Evolutionary conservation across 1,140 invertebrate genomes (phyloP).

Genomic region (Ctenoplectra terminalis): DNA sequence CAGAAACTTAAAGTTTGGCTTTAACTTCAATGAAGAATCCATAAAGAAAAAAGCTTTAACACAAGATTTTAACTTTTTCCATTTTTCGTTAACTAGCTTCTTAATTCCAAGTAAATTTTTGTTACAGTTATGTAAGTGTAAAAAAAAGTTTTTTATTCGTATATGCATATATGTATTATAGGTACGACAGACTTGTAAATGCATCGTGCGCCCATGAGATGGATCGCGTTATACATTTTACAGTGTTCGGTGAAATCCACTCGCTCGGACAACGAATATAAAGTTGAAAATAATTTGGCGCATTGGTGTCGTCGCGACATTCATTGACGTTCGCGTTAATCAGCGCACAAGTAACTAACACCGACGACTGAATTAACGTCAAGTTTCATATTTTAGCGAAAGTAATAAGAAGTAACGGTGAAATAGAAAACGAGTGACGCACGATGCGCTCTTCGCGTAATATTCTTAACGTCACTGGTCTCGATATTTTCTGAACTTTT

Average conservation of each 20-base stretch:
- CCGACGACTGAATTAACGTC: background rate
- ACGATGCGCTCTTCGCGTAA: background rate
- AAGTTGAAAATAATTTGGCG: background rate
- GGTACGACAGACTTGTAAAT: no score
- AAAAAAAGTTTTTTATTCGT: no score
- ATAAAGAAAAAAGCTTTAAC: no score
- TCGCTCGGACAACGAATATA: no score
- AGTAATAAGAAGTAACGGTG: background rate
- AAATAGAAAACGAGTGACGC: background rate
- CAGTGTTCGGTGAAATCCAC: background rate
- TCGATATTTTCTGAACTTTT: background rate
- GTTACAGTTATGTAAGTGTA: background rate
- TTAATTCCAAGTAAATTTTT: background rate
- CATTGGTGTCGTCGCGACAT: background rate
- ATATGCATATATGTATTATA: no score
- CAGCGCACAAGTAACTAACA: background rate
- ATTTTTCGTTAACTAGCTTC: background rate
- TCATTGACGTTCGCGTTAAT: constrained; percentile 5
- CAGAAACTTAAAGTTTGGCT: background rate
- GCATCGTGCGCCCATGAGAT: no score
- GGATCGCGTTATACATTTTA: background rate
- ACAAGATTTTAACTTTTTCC: background rate
- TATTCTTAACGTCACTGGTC: background rate
- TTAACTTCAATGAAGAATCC: background rate
- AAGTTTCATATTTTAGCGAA: background rate